Evolutionary conservation across 2,888 invertebrate species (phyloP).

Genomic region (Antheraea yamamai): DNA sequence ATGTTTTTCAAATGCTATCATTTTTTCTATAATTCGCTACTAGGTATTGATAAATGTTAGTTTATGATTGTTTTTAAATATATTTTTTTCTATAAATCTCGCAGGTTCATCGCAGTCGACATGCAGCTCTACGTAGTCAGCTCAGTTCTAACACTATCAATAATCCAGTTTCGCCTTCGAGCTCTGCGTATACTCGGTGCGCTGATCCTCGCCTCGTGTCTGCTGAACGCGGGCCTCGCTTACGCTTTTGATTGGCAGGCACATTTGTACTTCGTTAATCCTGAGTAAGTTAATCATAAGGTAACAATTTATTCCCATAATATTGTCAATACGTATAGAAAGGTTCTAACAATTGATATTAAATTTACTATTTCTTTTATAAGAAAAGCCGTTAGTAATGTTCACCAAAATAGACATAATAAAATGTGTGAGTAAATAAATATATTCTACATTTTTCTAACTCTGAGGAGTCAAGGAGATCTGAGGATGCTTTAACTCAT

Average conservation of each 20-base stretch:
- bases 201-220: slow-evolving; percentile 36
- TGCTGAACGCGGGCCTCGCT: slow-evolving; percentile 46
- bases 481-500: no score
- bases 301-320: no score
- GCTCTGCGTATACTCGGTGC: slow-evolving; percentile 40
- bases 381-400: no score
- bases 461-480: no score
- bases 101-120: slow-evolving; percentile 66
- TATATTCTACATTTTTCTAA: no score
- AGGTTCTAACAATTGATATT: no score
- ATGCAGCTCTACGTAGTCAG: slow-evolving; percentile 58
- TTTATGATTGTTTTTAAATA: neutral
- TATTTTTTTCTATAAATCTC: neutral
- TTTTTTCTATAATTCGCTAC: no score
- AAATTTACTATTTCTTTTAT: no score
- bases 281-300: slow-evolving; percentile 44
- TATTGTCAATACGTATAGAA: no score
- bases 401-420: no score
- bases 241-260: slow-evolving; percentile 52
- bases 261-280: slow-evolving; percentile 47
- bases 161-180: slow-evolving; percentile 37
- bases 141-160: slow-evolving; percentile 41
- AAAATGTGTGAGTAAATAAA: no score
- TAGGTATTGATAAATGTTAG: neutral
- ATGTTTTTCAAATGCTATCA: no score